A percentile compares a stretch with the other conserved stretches of the same genome.
phyloP scores from a whole-genome alignment of 2,797 vertebrate genomes.

The Sebastes oblongus region DNA sequence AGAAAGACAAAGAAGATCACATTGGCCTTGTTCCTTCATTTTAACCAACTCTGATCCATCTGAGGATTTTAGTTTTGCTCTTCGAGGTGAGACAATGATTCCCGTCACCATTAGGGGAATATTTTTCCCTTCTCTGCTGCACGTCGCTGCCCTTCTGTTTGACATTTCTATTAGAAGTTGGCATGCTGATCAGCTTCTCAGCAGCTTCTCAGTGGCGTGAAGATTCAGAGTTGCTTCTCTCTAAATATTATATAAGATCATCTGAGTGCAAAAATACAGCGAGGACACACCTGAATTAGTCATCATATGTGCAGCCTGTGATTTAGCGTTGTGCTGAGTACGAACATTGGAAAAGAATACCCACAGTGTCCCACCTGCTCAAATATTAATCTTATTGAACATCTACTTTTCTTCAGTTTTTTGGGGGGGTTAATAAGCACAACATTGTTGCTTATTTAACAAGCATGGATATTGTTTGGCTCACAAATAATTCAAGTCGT shows the following conservation, averaged over 20 bases:
- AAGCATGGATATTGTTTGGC: neutral
- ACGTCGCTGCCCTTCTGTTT: constrained; percentile 23
- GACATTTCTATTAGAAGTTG: constrained; percentile 52
- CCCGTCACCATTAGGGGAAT: constrained; percentile 36
- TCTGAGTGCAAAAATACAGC: neutral
- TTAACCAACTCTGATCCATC: neutral
- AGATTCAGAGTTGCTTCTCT: neutral
- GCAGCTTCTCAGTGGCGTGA: neutral
- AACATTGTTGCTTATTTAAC: neutral
- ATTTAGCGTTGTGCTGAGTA: neutral
- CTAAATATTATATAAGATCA: constrained; percentile 24
- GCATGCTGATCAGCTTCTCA: neutral
- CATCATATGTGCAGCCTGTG: neutral
- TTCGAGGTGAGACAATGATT: constrained; percentile 3
- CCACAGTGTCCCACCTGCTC: neutral
- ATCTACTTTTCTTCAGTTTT: neutral
- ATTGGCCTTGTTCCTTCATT: neutral
- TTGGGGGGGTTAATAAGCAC: neutral
- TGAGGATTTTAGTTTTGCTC: constrained; percentile 3
- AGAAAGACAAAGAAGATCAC: neutral
- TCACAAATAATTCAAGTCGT: neutral
- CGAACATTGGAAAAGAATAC: neutral
- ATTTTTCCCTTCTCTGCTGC: constrained; percentile 47
- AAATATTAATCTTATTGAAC: neutral
- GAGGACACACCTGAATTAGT: constrained; percentile 11